Base-by-base conservation (phyloP, 2,797 vertebrate species). In the Danionella dracula region DNA sequence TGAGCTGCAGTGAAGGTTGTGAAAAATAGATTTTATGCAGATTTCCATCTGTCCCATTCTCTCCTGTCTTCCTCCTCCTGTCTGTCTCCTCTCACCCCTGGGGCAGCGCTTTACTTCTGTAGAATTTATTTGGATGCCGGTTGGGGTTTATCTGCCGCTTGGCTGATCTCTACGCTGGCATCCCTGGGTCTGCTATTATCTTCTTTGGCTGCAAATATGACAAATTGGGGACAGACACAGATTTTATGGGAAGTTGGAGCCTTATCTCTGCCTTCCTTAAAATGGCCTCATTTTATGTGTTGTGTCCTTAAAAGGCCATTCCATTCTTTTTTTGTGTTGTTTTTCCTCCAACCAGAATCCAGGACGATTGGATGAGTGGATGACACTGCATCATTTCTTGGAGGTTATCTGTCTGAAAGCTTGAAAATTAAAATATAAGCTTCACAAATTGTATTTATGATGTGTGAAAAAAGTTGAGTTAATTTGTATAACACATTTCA, bases 161-260 rank as follows among this genome's bases (percentile, higher is more conserved):
- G 45, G 48, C 31, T 38, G 38, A 70, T 63, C 53, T 53, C 20
- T 45, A 44, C 40, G 49, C 55, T 70, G 55, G 51, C 32, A 67
- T 13, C 48, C 32, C 37, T 35, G 31, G 31, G 44, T 46, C 68
- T 56, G 46, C 15, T 37, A 15, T 51, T 66, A 62, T 66, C 65
- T 44, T 62, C 17, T 21, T 38, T 46, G 46, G 46, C 50, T 37
- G 15, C 8, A 29, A 51, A 32, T 32, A 16, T 44, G 60, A 70
- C 17, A 66, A 66, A 66, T 66, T 42, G 57, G 57, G 49, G 65
- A 55, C 53, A 60, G 60, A 64, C 54, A 65, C 57, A 65, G 54
- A 71, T 71, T 65, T 44, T 51, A 58, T 17, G 20, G 61, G 41
- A 71, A 65, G 44, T 63, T 57, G 1, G 1, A 12, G 19, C 13